Evolutionary conservation across 2,113 vertebrate species (phyloP), one percentile per base, ranked within the genome.

Genomic region (Onychostruthus taczanowskii): DNA sequence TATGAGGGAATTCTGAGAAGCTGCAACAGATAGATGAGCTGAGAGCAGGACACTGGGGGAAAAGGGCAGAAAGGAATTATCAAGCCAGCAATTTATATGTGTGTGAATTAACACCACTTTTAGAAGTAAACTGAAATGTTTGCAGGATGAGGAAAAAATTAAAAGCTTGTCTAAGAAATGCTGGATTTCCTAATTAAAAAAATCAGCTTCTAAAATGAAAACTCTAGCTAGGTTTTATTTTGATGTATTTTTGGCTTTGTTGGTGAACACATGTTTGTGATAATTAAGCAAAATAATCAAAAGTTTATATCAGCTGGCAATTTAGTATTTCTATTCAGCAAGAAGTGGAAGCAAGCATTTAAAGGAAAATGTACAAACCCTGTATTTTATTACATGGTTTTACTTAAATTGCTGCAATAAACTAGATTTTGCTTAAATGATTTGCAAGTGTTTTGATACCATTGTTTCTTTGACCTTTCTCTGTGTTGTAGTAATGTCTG

Each of bases 401-500:
- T 77, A 66, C 90, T 91, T 85, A 44, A 58, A 76, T 50, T 58
- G 64, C 67, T 90, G 64, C 37, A 39, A 90, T 94, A 56, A 87
- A 88, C 41, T 83, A 92, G 37, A 91, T 96, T 93, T 97, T 95
- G 82, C 92, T 89, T 75, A 84, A 95, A 78, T 83, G 63, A 89
- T 77, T 85, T 89, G 67, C 52, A 89, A 95, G 84, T 96, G 91
- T 95, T 95, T 97, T 94, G 91, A 90, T 79, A 41, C 86, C 84
- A 11, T 97, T 79, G 44, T 97, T 97, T 96, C 89, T 97, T 90
- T 94, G 94, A 95, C 90, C 91, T 93, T 78, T 94, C 90, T 93
- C 91, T 96, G 95, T 97, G 97, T 97, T 90, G 89, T 97, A 92
- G 88, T 97, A 96, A 12, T 69, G 97, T 98, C 96, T 97, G 95